Evolutionary conservation across 2,113 vertebrate species (phyloP).

Genomic region (Zootoca vivipara): DNA sequence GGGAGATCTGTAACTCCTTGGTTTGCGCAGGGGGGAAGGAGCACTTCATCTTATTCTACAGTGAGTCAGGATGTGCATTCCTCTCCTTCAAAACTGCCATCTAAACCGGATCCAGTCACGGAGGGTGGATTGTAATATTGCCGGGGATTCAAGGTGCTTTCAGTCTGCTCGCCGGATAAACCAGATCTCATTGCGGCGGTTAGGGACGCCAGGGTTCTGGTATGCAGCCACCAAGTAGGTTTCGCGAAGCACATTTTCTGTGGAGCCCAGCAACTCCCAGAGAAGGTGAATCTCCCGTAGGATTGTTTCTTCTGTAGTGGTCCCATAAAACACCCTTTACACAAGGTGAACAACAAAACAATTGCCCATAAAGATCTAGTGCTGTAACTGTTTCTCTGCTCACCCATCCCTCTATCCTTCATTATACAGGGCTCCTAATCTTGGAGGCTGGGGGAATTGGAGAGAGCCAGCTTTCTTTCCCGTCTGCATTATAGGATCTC

Average conservation of each 20-base stretch:
- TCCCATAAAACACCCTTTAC: constrained; percentile 82
- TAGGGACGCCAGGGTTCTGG: constrained; percentile 81
- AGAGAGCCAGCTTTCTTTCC: background rate
- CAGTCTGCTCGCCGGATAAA: constrained; percentile 73
- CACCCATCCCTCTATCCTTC: background rate
- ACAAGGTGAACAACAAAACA: constrained; percentile 18
- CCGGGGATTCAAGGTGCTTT: background rate
- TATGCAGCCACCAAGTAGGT: constrained; percentile 82
- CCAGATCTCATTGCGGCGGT: constrained; percentile 88
- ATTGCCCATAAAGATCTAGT: background rate
- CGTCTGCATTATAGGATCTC: background rate
- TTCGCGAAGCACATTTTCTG: constrained; percentile 59
- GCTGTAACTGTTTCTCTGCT: background rate
- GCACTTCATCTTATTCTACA: background rate
- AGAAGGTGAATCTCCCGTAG: constrained; percentile 76
- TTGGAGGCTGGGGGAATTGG: background rate
- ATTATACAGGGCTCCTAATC: background rate
- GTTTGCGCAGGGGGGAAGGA: background rate
- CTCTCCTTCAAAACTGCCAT: constrained; percentile 42
- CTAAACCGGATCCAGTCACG: fast-evolving
- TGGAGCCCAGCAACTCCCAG: constrained; percentile 78
- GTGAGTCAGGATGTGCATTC: background rate
- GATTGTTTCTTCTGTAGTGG: constrained; percentile 85
- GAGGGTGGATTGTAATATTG: fast-evolving
- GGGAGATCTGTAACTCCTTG: background rate